Evolutionary conservation across 2,797 vertebrate species (phyloP).

Genomic region (Adrianichthys oophorus): DNA sequence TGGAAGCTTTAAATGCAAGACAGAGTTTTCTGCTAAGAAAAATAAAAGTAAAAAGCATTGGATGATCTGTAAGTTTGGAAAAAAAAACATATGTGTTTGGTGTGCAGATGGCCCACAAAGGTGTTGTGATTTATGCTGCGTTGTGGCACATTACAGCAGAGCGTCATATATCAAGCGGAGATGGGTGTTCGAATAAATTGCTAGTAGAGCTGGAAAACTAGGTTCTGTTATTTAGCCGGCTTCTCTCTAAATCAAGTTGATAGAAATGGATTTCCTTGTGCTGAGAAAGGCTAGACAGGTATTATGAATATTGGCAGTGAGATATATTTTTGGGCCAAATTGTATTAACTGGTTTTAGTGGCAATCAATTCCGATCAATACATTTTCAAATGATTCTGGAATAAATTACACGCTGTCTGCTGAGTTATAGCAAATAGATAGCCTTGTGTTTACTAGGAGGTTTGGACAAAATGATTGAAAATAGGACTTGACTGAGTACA

Average conservation of each 20-base stretch:
- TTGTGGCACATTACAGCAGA: conserved; percentile 63
- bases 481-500: not conserved
- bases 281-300: conserved; percentile 26
- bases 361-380: conserved; percentile 35
- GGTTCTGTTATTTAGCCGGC: conserved; percentile 43
- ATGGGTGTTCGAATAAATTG: conserved; percentile 62
- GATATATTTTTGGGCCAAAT: conserved; percentile 36
- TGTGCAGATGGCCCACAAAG: conserved; percentile 67
- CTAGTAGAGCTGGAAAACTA: conserved; percentile 39
- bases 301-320: conserved; percentile 24
- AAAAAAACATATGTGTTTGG: conserved; percentile 62
- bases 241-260: conserved; percentile 60
- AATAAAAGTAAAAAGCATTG: conserved; percentile 44
- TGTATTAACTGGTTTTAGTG: conserved; percentile 41
- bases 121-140: conserved; percentile 75
- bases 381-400: conserved; percentile 22
- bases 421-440: conserved; percentile 22
- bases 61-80: conserved; percentile 49
- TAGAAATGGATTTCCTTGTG: conserved; percentile 52
- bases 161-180: conserved; percentile 72
- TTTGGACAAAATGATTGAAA: not conserved
- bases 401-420: conserved; percentile 3
- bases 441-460: not conserved
- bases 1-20: conserved; percentile 36
- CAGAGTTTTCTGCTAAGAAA: conserved; percentile 52